Evolutionary conservation across 1,140 invertebrate species (phyloP), one percentile per base, ranked within the genome.

Genomic region (Drosophila melanica): DNA sequence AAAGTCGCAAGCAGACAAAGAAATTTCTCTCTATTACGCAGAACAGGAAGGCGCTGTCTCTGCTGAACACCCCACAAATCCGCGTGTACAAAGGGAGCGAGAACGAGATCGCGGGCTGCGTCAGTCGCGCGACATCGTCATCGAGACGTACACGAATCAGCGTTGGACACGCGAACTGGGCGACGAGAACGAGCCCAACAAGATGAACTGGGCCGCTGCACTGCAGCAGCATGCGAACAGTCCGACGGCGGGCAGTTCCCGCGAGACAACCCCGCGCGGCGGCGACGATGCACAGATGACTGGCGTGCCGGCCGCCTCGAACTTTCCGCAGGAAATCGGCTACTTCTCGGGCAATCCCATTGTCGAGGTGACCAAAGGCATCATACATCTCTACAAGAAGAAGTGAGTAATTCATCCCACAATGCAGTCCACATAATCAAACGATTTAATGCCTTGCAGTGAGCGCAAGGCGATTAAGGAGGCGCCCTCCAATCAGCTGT

Each of bases 291-390:
- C 76, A 14, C 72, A 70, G 10, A 6, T 30, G 0, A 47, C 27
- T 0, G 54, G 44, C n/a, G 42, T 12, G 12, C 45, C 37, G 77
- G 55, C 80, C 80, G 55, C 77, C 76, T 78, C 69, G 2, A 91
- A 92, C 77, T 92, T 92, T 77, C 93, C 75, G 85, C 90, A 94
- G 60, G 95, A 96, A 79, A 95, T 97, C n/a, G 94, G 93, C 57
- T 99, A 99, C 93, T 96, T 97, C 71, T 98, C 96, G 90, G 99
- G 99, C 2, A 99, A 99, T 94, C 98, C 98, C 9, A 96, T 97
- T 90, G 98, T 87, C 4, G 99, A 99, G 94, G 95, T 98, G 33
- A 98, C 97, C 0, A 98, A 98, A 92, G 99, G 99, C 48, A 96
- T 99, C 50, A 93, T 99, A 20, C 98, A 99, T 94, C 93, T 99